Percentiles rank a stretch among this genome's conserved stretches.
These are phyloP conservation scores for Protonibea diacanthus DNA, from an alignment of 2,797 vertebrate genomes.

Conservation along the genomic window DNA sequence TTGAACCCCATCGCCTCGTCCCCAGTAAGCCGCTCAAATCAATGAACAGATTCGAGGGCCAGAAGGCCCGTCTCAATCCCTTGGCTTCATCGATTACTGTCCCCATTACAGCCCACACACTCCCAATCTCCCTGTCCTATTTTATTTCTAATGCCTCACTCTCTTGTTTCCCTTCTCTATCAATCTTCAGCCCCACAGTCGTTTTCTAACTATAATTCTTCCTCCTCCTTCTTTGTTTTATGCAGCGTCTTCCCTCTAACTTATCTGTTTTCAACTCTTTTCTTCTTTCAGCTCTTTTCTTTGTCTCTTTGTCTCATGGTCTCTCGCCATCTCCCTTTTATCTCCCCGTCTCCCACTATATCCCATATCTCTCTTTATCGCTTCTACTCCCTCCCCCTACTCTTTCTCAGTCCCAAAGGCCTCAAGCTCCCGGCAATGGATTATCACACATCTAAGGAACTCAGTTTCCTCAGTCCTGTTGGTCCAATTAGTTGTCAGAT, in stretches of 20 bases:
- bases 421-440: conserved; percentile 65
- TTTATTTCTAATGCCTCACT: conserved; percentile 42
- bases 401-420: conserved; percentile 57
- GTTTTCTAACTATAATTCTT: conserved; percentile 30
- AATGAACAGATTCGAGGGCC: conserved; percentile 65
- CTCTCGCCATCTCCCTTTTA: conserved; percentile 51
- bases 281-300: conserved; percentile 37
- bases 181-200: neutral
- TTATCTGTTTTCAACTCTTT: conserved; percentile 26
- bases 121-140: conserved; percentile 27
- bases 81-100: conserved; percentile 60
- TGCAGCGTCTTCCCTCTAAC: neutral
- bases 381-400: conserved; percentile 37
- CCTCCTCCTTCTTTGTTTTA: conserved; percentile 30
- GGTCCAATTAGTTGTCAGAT: conserved; percentile 67
- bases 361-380: conserved; percentile 54
- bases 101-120: conserved; percentile 50
- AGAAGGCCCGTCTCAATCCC: conserved; percentile 44
- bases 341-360: conserved; percentile 42
- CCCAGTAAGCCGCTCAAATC: conserved; percentile 51
- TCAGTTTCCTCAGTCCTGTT: conserved; percentile 53
- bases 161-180: conserved; percentile 19
- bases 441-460: conserved; percentile 76
- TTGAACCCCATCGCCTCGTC: conserved; percentile 31
- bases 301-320: conserved; percentile 57